Evolutionary conservation across 1,140 invertebrate species (phyloP), one percentile per base, ranked within the genome.

Genomic region (Lordiphosa clarofinis): DNA sequence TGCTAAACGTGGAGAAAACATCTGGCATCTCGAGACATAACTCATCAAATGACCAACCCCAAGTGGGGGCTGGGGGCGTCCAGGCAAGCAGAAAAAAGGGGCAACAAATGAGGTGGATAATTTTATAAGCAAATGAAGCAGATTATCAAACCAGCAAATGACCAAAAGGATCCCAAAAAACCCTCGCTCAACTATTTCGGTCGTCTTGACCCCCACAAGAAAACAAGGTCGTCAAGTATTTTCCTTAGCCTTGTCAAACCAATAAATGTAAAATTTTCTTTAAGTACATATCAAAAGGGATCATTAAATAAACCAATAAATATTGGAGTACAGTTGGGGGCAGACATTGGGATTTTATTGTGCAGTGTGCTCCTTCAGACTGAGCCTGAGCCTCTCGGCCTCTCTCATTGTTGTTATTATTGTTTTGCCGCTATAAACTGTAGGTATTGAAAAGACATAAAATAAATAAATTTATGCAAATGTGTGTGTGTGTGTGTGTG

Each of bases 271-370:
- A 81, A 81, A 81, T 81, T 82, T 75, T 73, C 76, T 64, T 82
- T 82, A 75, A 82, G 75, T 75, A 81, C 71, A 72, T 82, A 81
- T 75, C 76, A 81, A 81, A 81, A 75, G 47, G 75, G 75, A 81
- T 82, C 75, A 82, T 81, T 75, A 81, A 81, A 81, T 81, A 81
- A 81, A 81, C 75, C 75, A 75, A 81, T 81, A 81, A 81, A 81
- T 81, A 81, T 64, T 72, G 71, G 66, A 53, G 52, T 59, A 67
- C 42, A 64, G 37, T 33, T 53, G 39, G 28, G 52, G 52, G 40
- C 36, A 37, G 38, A 42, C 66, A 79, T 79, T 64, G 55, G 66
- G 55, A 73, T 78, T 66, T 78, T 79, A 78, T 78, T 73, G 74
- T 78, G 64, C 74, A 78, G 64, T 72, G 63, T 71, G 61, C 74